Base-by-base conservation (phyloP, 2,888 invertebrate species). In the Acanthopleura granulata region DNA sequence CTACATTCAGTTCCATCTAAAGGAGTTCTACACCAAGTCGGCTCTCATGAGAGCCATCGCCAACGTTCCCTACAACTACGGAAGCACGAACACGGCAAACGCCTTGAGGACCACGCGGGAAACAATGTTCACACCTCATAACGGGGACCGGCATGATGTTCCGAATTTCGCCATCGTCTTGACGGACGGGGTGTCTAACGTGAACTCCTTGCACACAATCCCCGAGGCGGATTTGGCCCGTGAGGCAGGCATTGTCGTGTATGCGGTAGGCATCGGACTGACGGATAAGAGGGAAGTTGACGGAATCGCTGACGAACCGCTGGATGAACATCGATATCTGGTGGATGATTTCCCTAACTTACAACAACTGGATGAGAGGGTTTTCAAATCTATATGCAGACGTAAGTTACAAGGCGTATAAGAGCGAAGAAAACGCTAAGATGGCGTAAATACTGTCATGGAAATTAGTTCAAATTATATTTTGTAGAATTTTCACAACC, bases 181-280 rank as follows among this genome's bases (percentile, higher is more conserved):
- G 49, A 74, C 79, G 15, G 80, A 81, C 57, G 82, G 81, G 18
- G 75, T 79, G 51, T 82, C 81, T 9, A 80, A 79, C 73, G 76
- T 82, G 27, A 74, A 81, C 66, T 15, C 73, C 11, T 27, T 61
- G 18, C 11, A 69, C 29, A 79, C 79, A 0, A 29, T 77, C 22
- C 76, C 79, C 0, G 73, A 74, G 16, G 80, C 79, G 14, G 69
- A 76, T 76, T 18, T 25, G 16, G 50, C 75, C 6, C 62, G 66
- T 74, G 70, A 15, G 78, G 80, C 72, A 75, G 79, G 18, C 29
- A 75, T 71, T 49, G 30, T 22, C 4, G 71, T 71, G 18, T 71
- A 49, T 49, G 71, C 49, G 3, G 25, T 71, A 40, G 71, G 71
- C 18, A 71, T 71, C 50, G 71, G 71, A 18, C n/a, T 71, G 6